Conservation (phyloP, 2,888 invertebrate genomes). For the Seira sanloemensis region DNA sequence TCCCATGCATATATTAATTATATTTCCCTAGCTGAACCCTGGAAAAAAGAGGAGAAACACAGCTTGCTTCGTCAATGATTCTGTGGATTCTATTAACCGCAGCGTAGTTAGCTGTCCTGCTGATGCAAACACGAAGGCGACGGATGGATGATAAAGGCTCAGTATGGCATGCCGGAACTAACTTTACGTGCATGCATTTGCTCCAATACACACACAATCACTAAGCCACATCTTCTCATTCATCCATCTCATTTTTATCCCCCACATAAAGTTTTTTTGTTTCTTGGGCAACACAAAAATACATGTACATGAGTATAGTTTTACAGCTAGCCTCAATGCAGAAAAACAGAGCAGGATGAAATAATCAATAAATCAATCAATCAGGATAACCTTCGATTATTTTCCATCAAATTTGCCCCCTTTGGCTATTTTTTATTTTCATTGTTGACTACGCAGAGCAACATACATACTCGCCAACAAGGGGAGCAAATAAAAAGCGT, state of each 20-base stretch:
- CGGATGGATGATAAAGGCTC: neutral
- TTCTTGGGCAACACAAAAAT: too few relatives aligned
- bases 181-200: neutral
- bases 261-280: too few relatives aligned
- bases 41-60: too few relatives aligned
- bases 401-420: slow-evolving; percentile 61
- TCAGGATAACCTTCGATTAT: slow-evolving; percentile 62
- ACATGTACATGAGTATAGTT: too few relatives aligned
- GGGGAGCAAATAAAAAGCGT: neutral
- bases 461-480: neutral
- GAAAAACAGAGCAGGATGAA: slow-evolving; percentile 42
- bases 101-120: neutral
- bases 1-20: too few relatives aligned
- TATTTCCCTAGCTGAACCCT: too few relatives aligned
- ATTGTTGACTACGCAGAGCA: neutral
- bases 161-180: neutral
- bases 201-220: neutral
- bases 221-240: neutral
- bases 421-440: slow-evolving; percentile 47
- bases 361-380: slow-evolving; percentile 64
- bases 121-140: neutral
- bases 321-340: too few relatives aligned
- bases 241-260: neutral
- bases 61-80: too few relatives aligned
- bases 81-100: too few relatives aligned